Evolutionary conservation across 2,113 vertebrate genomes (phyloP).

Genomic region (Platichthys stellatus): DNA sequence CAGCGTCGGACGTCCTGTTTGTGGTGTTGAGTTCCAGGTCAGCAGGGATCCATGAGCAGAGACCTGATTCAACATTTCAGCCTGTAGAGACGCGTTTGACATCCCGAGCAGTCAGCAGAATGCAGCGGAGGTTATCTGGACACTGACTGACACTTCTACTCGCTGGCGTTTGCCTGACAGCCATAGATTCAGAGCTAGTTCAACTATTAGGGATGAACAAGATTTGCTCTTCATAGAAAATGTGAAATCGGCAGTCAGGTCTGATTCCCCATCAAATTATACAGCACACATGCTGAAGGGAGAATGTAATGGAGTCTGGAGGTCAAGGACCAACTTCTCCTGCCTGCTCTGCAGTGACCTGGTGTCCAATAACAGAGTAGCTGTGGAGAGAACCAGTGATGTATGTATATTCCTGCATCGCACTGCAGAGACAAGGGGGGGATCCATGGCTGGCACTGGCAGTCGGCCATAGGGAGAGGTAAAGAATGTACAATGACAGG

Average conservation of each 20-base stretch:
- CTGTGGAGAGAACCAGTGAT: slow-evolving; percentile 16
- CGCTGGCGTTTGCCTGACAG: background rate
- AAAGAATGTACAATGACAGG: background rate
- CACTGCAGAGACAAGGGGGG: slow-evolving; percentile 10
- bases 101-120: slow-evolving; percentile 59
- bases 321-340: background rate
- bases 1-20: slow-evolving; percentile 71
- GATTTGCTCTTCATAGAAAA: slow-evolving; percentile 3
- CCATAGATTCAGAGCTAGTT: slow-evolving; percentile 1
- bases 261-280: slow-evolving; percentile 1
- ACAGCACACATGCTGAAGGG: background rate
- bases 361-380: slow-evolving; percentile 18
- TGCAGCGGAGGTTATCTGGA: slow-evolving; percentile 31
- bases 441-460: slow-evolving; percentile 8
- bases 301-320: background rate
- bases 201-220: background rate
- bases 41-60: slow-evolving; percentile 45
- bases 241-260: background rate
- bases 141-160: slow-evolving; percentile 28
- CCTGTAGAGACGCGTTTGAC: slow-evolving; percentile 44
- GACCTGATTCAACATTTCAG: slow-evolving; percentile 50
- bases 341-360: background rate
- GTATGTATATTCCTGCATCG: slow-evolving; percentile 29
- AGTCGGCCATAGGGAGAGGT: slow-evolving; percentile 12
- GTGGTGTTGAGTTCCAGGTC: slow-evolving; percentile 71